phyloP scores from a whole-genome alignment of 37 sponge, comb jelly and placozoan species.

The Amphimedon queenslandica region DNA sequence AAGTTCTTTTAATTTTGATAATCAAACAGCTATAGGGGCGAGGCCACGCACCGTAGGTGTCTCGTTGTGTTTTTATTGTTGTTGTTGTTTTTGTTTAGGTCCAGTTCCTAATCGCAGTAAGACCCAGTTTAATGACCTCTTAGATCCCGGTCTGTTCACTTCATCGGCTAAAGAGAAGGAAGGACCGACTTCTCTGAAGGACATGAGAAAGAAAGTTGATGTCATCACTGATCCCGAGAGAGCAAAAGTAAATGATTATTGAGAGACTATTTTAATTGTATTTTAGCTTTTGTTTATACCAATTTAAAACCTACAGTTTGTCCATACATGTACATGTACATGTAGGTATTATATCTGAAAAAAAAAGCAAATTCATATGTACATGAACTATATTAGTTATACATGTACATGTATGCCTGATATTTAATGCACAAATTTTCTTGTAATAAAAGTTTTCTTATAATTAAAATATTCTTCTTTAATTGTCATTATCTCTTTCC shows the following conservation, averaged over 20 bases:
- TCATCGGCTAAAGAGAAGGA: conserved; percentile 4
- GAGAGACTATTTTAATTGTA: not conserved
- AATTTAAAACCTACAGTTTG: no score
- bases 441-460: no score
- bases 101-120: conserved; percentile 16
- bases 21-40: no score
- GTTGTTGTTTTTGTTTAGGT: conserved; percentile 37
- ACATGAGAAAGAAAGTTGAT: conserved; percentile 60
- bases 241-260: conserved; percentile 51
- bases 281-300: not conserved
- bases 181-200: conserved; percentile 55
- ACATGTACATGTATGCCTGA: no score
- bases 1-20: no score
- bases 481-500: not conserved
- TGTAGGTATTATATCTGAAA: no score
- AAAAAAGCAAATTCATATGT: no score
- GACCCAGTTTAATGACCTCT: conserved; percentile 68
- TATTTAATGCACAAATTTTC: no score
- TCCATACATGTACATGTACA: no score
- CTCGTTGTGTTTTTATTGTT: no score
- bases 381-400: no score
- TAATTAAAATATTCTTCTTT: not conserved
- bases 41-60: no score
- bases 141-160: conserved; percentile 42
- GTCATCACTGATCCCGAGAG: conserved; percentile 61